Percentiles rank a stretch among this genome's conserved stretches.
Evolutionary conservation across 2,797 vertebrate genomes (phyloP).

Genomic region (Sarcophilus harrisii): DNA sequence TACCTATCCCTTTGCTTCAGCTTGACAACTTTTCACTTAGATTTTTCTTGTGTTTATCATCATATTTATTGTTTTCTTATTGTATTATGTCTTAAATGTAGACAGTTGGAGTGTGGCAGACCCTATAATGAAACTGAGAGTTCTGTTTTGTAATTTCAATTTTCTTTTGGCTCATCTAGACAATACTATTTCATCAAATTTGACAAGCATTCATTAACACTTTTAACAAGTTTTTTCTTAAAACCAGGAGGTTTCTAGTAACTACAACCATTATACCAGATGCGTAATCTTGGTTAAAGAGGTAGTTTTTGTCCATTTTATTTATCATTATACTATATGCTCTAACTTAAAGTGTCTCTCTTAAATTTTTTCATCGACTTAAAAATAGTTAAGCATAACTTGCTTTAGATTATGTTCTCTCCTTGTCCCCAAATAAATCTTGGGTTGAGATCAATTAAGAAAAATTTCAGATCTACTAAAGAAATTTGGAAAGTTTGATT

Average conservation of each 20-base stretch:
- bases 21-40: neutral
- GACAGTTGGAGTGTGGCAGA: neutral
- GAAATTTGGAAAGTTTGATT: conserved; percentile 36
- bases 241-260: neutral
- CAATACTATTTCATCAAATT: conserved; percentile 24
- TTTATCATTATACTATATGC: neutral
- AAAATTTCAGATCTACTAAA: conserved; percentile 27
- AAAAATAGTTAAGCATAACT: conserved; percentile 20
- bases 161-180: conserved; percentile 3
- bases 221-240: neutral
- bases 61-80: conserved; percentile 10
- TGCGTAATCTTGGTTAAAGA: neutral
- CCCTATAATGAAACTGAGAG: neutral
- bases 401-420: conserved; percentile 8
- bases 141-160: neutral
- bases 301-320: neutral
- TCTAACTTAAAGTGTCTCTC: conserved; percentile 6
- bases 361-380: conserved; percentile 26
- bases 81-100: neutral
- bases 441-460: neutral
- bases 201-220: conserved; percentile 13
- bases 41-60: neutral
- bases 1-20: neutral
- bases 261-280: neutral
- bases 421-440: neutral